Evolutionary conservation across 2,797 vertebrate genomes (phyloP).

Genomic region (Aeoliscus strigatus): DNA sequence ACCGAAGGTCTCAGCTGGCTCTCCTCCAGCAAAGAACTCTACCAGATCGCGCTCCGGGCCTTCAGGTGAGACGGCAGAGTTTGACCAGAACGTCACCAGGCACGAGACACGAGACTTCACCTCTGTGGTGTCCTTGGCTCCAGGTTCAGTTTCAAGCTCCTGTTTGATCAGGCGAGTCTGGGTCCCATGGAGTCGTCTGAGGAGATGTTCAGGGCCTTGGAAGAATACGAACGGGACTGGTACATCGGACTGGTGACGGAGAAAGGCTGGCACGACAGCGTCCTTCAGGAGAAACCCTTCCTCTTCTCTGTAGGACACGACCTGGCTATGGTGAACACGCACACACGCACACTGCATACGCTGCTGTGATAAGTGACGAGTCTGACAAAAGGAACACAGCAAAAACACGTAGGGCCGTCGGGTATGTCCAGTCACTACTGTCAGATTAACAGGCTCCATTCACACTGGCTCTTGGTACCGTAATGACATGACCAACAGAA

Average conservation of each 20-base stretch:
- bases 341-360: not conserved
- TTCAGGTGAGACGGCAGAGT: conserved; percentile 82
- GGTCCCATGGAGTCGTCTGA: conserved; percentile 84
- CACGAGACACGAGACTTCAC: too few relatives aligned
- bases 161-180: conserved; percentile 94
- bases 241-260: conserved; percentile 91
- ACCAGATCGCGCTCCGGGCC: conserved; percentile 88
- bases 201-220: conserved; percentile 84
- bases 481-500: too few relatives aligned
- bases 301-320: conserved; percentile 96
- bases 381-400: too few relatives aligned
- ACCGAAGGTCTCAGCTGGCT: conserved; percentile 91
- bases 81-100: too few relatives aligned
- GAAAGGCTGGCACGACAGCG: conserved; percentile 88
- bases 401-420: too few relatives aligned
- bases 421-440: too few relatives aligned
- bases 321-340: conserved; percentile 84
- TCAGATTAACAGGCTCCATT: too few relatives aligned
- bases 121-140: too few relatives aligned
- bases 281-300: conserved; percentile 92
- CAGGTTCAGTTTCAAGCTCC: conserved; percentile 94
- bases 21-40: conserved; percentile 85
- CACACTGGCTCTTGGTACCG: too few relatives aligned
- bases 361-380: too few relatives aligned
- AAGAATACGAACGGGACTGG: conserved; percentile 91